Conservation (phyloP, 2,888 invertebrate genomes). For the Seira musarum region DNA sequence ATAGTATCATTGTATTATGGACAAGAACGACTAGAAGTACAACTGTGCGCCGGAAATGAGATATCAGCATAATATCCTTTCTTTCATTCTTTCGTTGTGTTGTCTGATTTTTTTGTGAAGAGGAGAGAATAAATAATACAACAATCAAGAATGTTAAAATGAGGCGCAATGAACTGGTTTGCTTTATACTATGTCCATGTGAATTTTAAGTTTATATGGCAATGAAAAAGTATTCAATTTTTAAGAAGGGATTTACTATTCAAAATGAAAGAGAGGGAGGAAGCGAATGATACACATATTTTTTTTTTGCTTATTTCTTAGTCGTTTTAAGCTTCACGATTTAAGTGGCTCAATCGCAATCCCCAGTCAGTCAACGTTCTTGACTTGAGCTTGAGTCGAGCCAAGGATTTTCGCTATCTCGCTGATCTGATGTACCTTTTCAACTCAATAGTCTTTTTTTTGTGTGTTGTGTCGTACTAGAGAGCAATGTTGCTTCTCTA, state of each 20-base stretch:
- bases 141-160: background rate
- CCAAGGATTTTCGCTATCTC: background rate
- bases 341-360: constrained; percentile 1
- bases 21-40: background rate
- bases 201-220: background rate
- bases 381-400: background rate
- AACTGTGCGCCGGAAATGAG: constrained; percentile 3
- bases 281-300: background rate
- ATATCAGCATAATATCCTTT: background rate
- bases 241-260: background rate
- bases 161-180: background rate
- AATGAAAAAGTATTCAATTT: background rate
- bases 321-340: background rate
- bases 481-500: too few relatives aligned
- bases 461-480: too few relatives aligned
- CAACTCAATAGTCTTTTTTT: too few relatives aligned
- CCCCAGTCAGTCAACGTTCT: constrained; percentile 13
- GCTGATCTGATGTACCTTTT: too few relatives aligned
- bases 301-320: background rate
- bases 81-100: background rate
- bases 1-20: background rate
- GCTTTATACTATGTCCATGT: background rate
- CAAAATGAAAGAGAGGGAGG: background rate
- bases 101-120: background rate
- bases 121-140: background rate